Evolutionary conservation across 2,797 vertebrate genomes (phyloP).

Genomic region (Onychomys torridus): DNA sequence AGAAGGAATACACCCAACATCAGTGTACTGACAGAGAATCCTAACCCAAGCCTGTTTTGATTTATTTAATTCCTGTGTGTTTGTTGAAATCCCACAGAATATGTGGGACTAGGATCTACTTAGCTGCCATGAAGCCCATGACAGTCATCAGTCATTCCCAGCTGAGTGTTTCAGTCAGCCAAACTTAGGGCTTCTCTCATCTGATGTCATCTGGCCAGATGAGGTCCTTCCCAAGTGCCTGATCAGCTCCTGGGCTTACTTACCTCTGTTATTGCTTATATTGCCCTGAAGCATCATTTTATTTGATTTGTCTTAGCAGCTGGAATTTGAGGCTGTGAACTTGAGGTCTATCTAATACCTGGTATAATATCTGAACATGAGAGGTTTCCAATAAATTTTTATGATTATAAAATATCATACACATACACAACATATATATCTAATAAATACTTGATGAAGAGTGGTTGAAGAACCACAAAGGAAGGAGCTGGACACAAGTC

Average conservation of each 20-base stretch:
- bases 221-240: neutral
- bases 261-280: rapidly evolving
- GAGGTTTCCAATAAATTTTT: neutral
- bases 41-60: neutral
- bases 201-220: neutral
- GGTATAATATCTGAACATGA: neutral
- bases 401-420: neutral
- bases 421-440: neutral
- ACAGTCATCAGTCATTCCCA: too few relatives aligned
- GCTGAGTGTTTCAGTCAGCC: neutral
- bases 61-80: neutral
- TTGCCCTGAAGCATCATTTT: neutral
- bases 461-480: neutral
- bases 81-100: neutral
- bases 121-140: rapidly evolving
- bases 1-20: neutral
- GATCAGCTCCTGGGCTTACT: neutral
- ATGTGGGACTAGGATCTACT: rapidly evolving
- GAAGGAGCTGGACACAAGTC: neutral
- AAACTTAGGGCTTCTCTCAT: neutral
- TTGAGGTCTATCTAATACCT: neutral
- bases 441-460: neutral
- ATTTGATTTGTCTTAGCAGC: neutral
- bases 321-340: neutral
- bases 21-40: neutral